These are phyloP conservation scores for Procambarus virginalis DNA, from an alignment of 1,140 invertebrate species.

Conservation along the genomic window DNA sequence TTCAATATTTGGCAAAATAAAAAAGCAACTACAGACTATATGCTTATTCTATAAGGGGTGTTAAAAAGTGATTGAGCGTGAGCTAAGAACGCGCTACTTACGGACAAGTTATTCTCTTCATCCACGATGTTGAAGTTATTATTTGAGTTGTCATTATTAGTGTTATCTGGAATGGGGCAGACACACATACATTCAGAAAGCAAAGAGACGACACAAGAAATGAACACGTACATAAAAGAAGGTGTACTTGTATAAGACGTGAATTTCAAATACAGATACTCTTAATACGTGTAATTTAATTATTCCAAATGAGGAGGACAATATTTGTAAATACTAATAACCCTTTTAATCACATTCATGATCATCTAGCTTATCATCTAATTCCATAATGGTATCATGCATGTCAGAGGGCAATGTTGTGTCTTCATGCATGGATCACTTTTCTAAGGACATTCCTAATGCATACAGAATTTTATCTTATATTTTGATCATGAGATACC, in stretches of 20 bases:
- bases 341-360: too few relatives aligned
- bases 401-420: too few relatives aligned
- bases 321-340: too few relatives aligned
- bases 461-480: too few relatives aligned
- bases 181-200: constrained; percentile 60
- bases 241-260: neutral
- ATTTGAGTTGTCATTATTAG: constrained; percentile 63
- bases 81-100: constrained; percentile 37
- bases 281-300: too few relatives aligned
- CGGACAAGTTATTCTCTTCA: constrained; percentile 64
- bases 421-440: too few relatives aligned
- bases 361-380: too few relatives aligned
- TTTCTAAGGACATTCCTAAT: too few relatives aligned
- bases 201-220: constrained; percentile 17
- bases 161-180: constrained; percentile 54
- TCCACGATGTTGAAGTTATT: constrained; percentile 61
- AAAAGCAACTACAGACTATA: constrained; percentile 30
- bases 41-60: neutral
- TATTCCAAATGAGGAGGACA: too few relatives aligned
- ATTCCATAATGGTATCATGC: too few relatives aligned
- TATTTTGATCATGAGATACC: too few relatives aligned
- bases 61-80: neutral
- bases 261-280: neutral
- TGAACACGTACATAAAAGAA: neutral
- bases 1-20: neutral